phyloP scores from a whole-genome alignment of 2,797 vertebrate genomes.

The Clarias laeviceps region DNA sequence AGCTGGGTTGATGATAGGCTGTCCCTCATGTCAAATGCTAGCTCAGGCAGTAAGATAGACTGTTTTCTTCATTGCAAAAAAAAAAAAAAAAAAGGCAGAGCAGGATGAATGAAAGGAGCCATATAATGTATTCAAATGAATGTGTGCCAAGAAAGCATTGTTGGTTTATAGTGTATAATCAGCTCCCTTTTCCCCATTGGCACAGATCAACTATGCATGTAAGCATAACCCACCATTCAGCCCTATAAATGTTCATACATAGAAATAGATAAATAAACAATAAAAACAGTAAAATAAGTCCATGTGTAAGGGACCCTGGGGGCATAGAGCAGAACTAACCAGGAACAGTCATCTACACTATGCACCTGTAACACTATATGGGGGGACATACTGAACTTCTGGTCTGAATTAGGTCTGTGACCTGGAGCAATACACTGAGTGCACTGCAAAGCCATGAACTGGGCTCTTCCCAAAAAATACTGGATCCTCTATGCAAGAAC shows the following conservation, averaged over 20 bases:
- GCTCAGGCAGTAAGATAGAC: constrained; percentile 40
- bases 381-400: constrained; percentile 45
- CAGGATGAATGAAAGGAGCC: constrained; percentile 47
- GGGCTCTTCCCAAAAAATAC: constrained; percentile 32
- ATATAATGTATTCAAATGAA: constrained; percentile 61
- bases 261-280: constrained; percentile 53
- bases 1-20: constrained; percentile 34
- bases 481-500: constrained; percentile 14
- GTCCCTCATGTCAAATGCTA: constrained; percentile 48
- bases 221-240: constrained; percentile 56
- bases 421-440: constrained; percentile 37
- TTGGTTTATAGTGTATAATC: constrained; percentile 58
- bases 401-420: constrained; percentile 51
- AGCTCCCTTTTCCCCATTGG: constrained; percentile 45
- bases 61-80: constrained; percentile 37
- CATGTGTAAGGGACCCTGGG: constrained; percentile 18
- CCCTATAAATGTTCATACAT: constrained; percentile 50
- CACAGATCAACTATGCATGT: constrained; percentile 57
- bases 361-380: constrained; percentile 53
- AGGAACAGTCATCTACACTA: constrained; percentile 46
- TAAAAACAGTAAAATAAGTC: constrained; percentile 40
- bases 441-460: constrained; percentile 38
- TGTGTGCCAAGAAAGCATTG: constrained; percentile 54
- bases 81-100: constrained; percentile 31
- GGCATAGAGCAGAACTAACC: constrained; percentile 43